These are phyloP conservation scores for Emydocephalus ijimae DNA, from an alignment of 2,113 vertebrate genomes.

Conservation along the genomic window DNA sequence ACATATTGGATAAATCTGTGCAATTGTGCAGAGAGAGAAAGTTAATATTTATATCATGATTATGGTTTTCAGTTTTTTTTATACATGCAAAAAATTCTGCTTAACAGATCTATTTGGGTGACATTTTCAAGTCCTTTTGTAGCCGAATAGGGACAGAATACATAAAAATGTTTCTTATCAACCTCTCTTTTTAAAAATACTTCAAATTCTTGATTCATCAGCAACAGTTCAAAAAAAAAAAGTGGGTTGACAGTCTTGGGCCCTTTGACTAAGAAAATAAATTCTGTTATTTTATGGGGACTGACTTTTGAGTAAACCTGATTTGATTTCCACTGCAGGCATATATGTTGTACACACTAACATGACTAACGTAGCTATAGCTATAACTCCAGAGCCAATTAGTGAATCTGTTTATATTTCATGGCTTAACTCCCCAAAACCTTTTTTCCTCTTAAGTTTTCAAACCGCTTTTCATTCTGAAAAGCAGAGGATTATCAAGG, in stretches of 20 bases:
- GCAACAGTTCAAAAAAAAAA: background rate
- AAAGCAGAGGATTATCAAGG: background rate
- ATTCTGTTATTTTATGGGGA: background rate
- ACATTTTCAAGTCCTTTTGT: background rate
- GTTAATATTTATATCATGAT: background rate
- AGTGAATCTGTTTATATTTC: background rate
- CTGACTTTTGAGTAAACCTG: background rate
- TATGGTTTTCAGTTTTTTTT: background rate
- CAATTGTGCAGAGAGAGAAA: background rate
- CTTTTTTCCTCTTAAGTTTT: slow-evolving; percentile 12
- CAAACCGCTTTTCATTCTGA: background rate
- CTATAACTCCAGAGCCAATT: background rate
- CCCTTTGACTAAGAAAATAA: background rate
- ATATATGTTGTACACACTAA: background rate
- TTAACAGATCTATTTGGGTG: background rate
- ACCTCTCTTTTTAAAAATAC: background rate
- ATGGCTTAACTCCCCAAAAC: background rate
- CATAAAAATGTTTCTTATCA: background rate
- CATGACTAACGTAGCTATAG: background rate
- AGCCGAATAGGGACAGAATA: background rate
- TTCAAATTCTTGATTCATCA: background rate
- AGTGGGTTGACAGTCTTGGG: background rate
- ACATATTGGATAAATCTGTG: background rate
- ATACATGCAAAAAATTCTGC: background rate
- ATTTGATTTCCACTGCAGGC: background rate